Percentiles rank a stretch among this genome's conserved stretches.
Evolutionary conservation across 2,797 vertebrate species (phyloP).

Genomic region (Enteromius mattozi): DNA sequence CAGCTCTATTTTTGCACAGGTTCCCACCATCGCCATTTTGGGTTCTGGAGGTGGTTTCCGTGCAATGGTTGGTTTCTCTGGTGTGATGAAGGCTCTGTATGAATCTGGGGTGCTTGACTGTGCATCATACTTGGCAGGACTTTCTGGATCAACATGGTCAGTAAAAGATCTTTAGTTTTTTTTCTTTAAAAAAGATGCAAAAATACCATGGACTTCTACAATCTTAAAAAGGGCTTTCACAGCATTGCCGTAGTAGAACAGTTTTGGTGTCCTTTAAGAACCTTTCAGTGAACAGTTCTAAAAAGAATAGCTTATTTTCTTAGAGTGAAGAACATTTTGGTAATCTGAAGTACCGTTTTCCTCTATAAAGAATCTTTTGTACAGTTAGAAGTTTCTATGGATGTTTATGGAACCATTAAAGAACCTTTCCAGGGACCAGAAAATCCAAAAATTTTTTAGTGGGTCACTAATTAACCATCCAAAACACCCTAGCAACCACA

Average conservation of each 20-base stretch:
- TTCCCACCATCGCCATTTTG: slow-evolving; percentile 91
- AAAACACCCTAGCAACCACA: no score
- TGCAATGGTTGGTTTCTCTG: slow-evolving; percentile 95
- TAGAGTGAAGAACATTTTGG: not conserved
- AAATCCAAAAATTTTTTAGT: not conserved
- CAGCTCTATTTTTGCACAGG: slow-evolving; percentile 74
- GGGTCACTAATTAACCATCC: not conserved
- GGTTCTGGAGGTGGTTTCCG: slow-evolving; percentile 97
- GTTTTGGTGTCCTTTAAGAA: not conserved
- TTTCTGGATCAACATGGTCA: slow-evolving; percentile 97
- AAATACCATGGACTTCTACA: not conserved
- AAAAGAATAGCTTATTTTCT: not conserved
- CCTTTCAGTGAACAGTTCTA: not conserved
- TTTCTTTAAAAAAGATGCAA: not conserved
- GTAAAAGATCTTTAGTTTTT: slow-evolving; percentile 54
- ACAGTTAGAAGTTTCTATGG: not conserved
- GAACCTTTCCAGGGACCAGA: not conserved
- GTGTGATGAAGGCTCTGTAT: slow-evolving; percentile 95
- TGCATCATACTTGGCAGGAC: slow-evolving; percentile 91
- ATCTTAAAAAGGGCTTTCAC: not conserved
- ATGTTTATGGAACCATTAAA: not conserved
- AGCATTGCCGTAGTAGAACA: not conserved
- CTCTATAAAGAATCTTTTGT: not conserved
- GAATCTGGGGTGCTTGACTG: slow-evolving; percentile 96
- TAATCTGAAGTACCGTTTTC: not conserved